A percentile compares a stretch with the other conserved stretches of the same genome.
These are phyloP conservation scores for Lepidochitona cinerea DNA, from an alignment of 2,888 invertebrate genomes.

Conservation along the genomic window DNA sequence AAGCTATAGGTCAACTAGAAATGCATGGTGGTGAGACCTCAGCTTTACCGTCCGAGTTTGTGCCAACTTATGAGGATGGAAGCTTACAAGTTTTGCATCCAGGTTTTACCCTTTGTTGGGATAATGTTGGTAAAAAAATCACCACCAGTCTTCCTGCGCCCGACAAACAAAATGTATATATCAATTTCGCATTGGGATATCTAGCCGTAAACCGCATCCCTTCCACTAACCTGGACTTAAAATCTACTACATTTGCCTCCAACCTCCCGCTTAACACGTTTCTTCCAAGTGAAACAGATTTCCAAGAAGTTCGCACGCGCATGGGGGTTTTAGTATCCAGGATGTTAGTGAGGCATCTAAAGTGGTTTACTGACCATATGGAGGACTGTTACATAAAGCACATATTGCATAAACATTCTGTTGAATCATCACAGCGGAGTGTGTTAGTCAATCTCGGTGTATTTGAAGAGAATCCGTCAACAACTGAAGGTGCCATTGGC, in stretches of 20 bases:
- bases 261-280: not conserved
- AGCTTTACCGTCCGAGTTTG: no score
- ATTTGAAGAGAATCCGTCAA: conserved; percentile 23
- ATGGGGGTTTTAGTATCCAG: conserved; percentile 19
- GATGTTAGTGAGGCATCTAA: conserved; percentile 15
- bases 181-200: not conserved
- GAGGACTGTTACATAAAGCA: conserved; percentile 9
- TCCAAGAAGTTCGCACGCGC: not conserved
- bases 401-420: conserved; percentile 19
- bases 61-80: no score
- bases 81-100: no score
- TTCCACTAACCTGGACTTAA: not conserved
- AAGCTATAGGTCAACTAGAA: no score
- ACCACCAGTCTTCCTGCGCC: not conserved
- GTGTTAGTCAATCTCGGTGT: conserved; percentile 25
- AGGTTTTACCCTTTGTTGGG: conserved; percentile 10
- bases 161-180: not conserved
- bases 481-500: conserved; percentile 12
- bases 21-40: no score
- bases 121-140: conserved; percentile 6
- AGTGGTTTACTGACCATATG: conserved; percentile 24
- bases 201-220: not conserved
- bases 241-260: not conserved
- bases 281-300: conserved; percentile 12
- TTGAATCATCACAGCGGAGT: conserved; percentile 13